Conservation (phyloP, 2,113 vertebrate species). For the Oxyura jamaicensis region DNA sequence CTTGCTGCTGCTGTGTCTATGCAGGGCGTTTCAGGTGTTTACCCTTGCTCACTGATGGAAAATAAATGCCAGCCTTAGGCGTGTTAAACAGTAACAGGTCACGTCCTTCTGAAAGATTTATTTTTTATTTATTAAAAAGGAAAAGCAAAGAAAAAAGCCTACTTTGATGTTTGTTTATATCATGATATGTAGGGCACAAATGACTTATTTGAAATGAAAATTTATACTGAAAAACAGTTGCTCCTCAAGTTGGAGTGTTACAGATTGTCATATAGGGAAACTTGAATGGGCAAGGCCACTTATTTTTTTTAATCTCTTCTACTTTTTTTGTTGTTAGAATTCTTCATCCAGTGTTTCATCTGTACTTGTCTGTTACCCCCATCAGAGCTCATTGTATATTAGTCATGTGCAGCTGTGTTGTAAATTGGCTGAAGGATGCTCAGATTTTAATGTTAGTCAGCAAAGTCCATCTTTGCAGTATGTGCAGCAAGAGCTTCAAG, state of each 20-base stretch:
- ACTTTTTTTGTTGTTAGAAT: not conserved
- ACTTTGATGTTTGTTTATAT: not conserved
- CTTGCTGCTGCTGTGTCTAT: not conserved
- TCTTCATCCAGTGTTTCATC: not conserved
- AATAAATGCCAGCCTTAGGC: not conserved
- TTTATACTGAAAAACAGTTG: not conserved
- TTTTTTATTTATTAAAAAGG: no score
- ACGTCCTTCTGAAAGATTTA: not conserved
- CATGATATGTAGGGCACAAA: not conserved
- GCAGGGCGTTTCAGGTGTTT: not conserved
- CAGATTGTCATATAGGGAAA: not conserved
- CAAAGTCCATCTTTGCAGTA: not conserved
- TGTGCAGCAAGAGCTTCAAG: not conserved
- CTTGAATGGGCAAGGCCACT: not conserved
- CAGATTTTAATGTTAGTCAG: not conserved
- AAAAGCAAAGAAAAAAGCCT: not conserved
- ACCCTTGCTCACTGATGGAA: not conserved
- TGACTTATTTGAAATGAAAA: not conserved
- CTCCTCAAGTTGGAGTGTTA: not conserved
- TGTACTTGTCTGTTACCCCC: not conserved
- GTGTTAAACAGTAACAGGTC: not conserved
- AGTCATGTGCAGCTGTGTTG: not conserved
- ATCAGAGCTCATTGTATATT: not conserved
- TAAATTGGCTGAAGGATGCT: not conserved
- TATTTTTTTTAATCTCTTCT: not conserved